These are phyloP conservation scores for Geotrypetes seraphini DNA, from an alignment of 2,797 vertebrate genomes.

Conservation along the genomic window DNA sequence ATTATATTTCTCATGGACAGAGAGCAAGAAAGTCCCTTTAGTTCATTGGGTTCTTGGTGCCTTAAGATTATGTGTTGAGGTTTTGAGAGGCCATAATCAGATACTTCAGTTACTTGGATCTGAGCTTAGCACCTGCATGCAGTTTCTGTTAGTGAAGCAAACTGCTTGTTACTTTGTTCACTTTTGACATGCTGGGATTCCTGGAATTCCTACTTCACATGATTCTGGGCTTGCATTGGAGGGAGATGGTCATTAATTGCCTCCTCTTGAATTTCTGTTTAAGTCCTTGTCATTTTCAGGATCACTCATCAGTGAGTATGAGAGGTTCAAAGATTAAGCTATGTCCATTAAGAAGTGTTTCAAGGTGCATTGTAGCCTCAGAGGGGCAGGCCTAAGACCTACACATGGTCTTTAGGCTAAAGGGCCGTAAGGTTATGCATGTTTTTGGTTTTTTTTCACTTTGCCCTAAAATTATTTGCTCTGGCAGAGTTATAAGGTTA, in stretches of 20 bases:
- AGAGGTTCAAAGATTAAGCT: conserved; percentile 52
- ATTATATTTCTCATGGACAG: too few relatives aligned
- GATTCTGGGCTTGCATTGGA: conserved; percentile 29
- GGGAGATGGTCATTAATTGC: conserved; percentile 32
- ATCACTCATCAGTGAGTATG: conserved; percentile 31
- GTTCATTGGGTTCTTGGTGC: too few relatives aligned
- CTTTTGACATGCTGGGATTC: conserved; percentile 51
- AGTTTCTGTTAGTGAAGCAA: conserved; percentile 36
- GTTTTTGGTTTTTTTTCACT: not conserved
- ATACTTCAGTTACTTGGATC: conserved; percentile 23
- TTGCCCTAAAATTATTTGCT: not conserved
- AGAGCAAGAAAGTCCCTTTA: too few relatives aligned
- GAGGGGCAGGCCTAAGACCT: conserved; percentile 7
- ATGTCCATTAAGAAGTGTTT: conserved; percentile 38
- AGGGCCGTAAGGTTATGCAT: not conserved
- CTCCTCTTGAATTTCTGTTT: conserved; percentile 26
- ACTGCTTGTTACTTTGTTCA: conserved; percentile 28
- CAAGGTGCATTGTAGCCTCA: conserved; percentile 20
- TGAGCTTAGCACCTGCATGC: conserved; percentile 44
- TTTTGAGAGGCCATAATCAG: conserved; percentile 31
- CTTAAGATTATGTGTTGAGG: not conserved
- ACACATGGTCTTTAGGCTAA: conserved; percentile 5
- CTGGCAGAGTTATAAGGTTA: not conserved
- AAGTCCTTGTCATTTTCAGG: conserved; percentile 33
- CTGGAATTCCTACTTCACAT: conserved; percentile 39